These are phyloP conservation scores for Tragelaphus scriptus DNA, from an alignment of 2,113 vertebrate genomes.

Conservation along the genomic window DNA sequence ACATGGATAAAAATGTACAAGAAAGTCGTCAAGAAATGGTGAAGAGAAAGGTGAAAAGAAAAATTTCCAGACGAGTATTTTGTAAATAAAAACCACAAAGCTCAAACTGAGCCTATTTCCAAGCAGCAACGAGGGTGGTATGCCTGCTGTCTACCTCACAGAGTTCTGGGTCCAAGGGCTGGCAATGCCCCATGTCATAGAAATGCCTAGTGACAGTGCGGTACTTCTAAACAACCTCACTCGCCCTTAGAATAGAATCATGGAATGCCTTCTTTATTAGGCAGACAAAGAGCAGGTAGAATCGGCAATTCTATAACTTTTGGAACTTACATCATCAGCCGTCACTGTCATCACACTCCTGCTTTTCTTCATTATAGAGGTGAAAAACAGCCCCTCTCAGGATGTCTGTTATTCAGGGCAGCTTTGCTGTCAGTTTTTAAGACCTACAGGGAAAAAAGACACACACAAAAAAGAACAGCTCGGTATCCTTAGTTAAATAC, in stretches of 20 bases:
- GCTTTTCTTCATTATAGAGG: slow-evolving; percentile 91
- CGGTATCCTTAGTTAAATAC: neutral
- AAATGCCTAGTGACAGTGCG: neutral
- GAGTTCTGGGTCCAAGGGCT: neutral
- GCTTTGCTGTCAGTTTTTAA: neutral
- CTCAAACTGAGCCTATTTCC: neutral
- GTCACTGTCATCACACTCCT: slow-evolving; percentile 89
- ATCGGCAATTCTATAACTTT: neutral
- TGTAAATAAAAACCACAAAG: neutral
- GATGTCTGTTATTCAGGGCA: neutral
- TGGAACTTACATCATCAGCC: slow-evolving; percentile 85
- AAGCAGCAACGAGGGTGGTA: neutral
- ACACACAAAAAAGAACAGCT: neutral
- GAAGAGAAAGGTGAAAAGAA: neutral
- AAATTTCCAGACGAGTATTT: neutral
- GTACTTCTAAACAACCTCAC: neutral
- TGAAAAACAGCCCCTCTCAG: neutral
- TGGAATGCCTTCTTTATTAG: neutral
- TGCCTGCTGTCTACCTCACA: neutral
- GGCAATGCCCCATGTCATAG: too few relatives aligned
- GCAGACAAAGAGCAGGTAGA: neutral
- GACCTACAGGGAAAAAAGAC: slow-evolving; percentile 57
- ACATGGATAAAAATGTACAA: neutral
- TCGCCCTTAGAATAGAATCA: neutral
- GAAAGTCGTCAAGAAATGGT: neutral